Evolutionary conservation across 1,140 invertebrate species (phyloP).

Genomic region (Hydropsyche tenuis): DNA sequence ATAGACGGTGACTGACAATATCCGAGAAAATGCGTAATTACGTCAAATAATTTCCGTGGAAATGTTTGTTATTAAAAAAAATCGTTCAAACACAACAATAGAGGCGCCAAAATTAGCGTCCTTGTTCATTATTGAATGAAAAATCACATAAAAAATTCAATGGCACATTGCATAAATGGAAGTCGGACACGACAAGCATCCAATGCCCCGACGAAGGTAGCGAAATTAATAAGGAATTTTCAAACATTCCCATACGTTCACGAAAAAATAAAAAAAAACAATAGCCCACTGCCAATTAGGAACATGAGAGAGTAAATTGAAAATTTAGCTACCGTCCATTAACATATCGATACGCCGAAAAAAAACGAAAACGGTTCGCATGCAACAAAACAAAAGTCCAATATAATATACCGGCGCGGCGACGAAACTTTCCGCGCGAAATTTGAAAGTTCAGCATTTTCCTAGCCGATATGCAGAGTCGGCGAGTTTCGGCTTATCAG

Average conservation of each 20-base stretch:
- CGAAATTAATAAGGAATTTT: not conserved
- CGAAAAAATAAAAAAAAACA: not conserved
- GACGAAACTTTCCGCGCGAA: not conserved
- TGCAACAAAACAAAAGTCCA: not conserved
- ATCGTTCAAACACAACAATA: not conserved
- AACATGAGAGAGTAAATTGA: not conserved
- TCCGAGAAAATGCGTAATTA: slow-evolving; percentile 2
- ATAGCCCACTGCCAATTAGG: not conserved
- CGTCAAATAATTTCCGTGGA: not conserved
- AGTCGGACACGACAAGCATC: not conserved
- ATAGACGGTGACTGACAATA: slow-evolving; percentile 11
- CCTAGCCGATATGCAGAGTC: too few species aligned
- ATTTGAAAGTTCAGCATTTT: not conserved
- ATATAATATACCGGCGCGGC: too few species aligned
- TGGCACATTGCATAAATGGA: slow-evolving; percentile 2
- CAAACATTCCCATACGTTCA: not conserved
- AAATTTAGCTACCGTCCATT: not conserved
- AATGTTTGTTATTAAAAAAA: not conserved
- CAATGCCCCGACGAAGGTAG: not conserved
- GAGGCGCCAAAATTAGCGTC: not conserved
- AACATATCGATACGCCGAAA: not conserved
- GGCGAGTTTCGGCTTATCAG: slow-evolving; percentile 1
- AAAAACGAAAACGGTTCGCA: not conserved
- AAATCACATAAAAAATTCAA: slow-evolving; percentile 21
- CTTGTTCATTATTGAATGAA: slow-evolving; percentile 13